Evolutionary conservation across 1,140 invertebrate genomes (phyloP).

Genomic region (Trypoxylus dichotomus): DNA sequence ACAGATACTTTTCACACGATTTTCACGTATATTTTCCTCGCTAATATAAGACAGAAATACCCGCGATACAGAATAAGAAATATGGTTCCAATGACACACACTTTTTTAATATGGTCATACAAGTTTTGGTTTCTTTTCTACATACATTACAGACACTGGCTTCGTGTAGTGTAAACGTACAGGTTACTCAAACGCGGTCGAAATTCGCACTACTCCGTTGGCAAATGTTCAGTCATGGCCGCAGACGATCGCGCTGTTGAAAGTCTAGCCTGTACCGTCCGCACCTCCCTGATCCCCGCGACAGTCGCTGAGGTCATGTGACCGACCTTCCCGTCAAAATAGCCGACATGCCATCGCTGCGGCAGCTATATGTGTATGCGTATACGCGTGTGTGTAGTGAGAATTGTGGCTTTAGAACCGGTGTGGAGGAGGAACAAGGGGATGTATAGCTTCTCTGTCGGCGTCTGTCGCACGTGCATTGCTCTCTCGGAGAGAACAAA

Average conservation of each 20-base stretch:
- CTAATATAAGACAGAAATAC: not conserved
- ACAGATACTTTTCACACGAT: conserved; percentile 17
- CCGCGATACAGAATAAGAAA: not conserved
- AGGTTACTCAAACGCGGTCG: conserved; percentile 8
- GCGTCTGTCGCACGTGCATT: conserved; percentile 36
- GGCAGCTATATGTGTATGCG: conserved; percentile 21
- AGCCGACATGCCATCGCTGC: conserved; percentile 60
- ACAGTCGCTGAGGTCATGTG: conserved; percentile 55
- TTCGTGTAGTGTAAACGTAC: not conserved
- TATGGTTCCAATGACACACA: not conserved
- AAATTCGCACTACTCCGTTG: conserved; percentile 31
- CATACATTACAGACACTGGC: not conserved
- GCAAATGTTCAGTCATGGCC: conserved; percentile 34
- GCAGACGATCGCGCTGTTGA: conserved; percentile 38
- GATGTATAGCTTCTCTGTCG: conserved; percentile 31
- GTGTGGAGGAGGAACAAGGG: not conserved
- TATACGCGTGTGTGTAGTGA: conserved; percentile 19
- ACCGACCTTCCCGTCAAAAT: conserved; percentile 77
- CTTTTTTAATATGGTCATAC: not conserved
- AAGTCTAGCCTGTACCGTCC: conserved; percentile 44
- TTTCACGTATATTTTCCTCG: conserved; percentile 13
- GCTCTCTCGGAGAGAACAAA: conserved; percentile 34
- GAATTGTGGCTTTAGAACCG: not conserved
- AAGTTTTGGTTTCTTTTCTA: conserved; percentile 23
- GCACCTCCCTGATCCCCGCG: conserved; percentile 38